Base-by-base conservation (phyloP, 2,888 invertebrate genomes). In the Morpho helenor region DNA sequence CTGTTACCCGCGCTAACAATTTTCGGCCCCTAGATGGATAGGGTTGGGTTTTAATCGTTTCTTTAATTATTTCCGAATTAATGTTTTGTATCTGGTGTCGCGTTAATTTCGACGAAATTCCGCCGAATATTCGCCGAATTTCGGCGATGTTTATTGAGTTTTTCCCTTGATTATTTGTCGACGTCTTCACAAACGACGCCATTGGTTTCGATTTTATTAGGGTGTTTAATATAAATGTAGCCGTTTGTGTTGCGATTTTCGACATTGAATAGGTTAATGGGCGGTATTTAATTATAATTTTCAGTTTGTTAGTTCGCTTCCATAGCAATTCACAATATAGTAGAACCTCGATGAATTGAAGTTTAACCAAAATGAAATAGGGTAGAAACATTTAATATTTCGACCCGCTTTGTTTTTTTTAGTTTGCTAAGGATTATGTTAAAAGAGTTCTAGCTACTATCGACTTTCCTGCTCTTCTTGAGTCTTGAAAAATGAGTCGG, bases 61-160 rank as follows among this genome's bases (percentile, higher is more conserved):
- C 86, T 87, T 87, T 87, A 88, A 88, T 89, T 88, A 89, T 88
- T 84, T 84, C 69, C 69, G 73, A 86, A 85, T 84, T 85, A 84
- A 88, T 83, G 65, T 68, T 65, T 68, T 69, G 67, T 68, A 62
- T 65, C 63, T 62, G 66, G 61, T 65, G 63, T 60, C 61, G 71
- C 73, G 77, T 79, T 82, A 77, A 79, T 79, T 80, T 73, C 65
- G 67, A 58, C 62, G 69, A 71, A 71, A 72, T 61, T 57, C 47
- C 49, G 10, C 40, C 44, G 41, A 50, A 59, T 46, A 46, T 41
- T 46, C 52, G 40, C 52, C 8, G 9, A 8, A 22, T 22, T 31
- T 31, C 5, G 16, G 49, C 43, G 39, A 44, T 43, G 39, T 55
- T 49, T 49, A 49, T 55, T 49, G 49, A 54, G 54, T 48, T 54